A percentile compares a stretch with the other conserved stretches of the same genome.
These are phyloP conservation scores for Disparrhopalites patrizii DNA, from an alignment of 2,888 invertebrate species.

Conservation along the genomic window DNA sequence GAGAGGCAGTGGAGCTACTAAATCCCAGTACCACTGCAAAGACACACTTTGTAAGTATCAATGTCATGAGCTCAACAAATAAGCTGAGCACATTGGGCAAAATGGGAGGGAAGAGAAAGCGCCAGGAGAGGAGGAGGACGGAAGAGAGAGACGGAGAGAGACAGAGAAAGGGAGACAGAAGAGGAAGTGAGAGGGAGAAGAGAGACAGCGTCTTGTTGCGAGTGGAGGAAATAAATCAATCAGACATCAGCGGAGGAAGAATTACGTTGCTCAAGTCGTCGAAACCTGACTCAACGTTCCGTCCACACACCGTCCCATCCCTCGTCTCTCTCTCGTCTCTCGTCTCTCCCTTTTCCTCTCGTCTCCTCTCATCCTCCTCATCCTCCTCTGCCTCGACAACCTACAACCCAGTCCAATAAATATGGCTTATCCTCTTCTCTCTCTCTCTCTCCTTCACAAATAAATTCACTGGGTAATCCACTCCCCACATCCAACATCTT, in stretches of 20 bases:
- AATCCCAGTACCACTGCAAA: too few species aligned
- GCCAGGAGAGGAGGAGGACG: neutral
- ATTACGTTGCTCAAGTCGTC: conserved; percentile 12
- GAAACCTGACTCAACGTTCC: conserved; percentile 7
- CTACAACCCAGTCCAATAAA: conserved; percentile 26
- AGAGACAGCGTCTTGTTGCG: conserved; percentile 14
- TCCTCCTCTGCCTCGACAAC: conserved; percentile 4
- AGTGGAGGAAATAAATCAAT: conserved; percentile 24
- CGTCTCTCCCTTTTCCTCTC: neutral
- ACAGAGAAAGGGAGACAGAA: neutral
- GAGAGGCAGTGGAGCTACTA: too few species aligned
- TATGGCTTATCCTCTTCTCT: conserved; percentile 23
- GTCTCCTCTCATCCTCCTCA: neutral
- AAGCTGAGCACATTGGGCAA: too few species aligned
- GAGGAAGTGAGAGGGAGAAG: neutral
- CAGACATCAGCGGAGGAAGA: conserved; percentile 25
- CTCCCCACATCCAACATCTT: conserved; percentile 21
- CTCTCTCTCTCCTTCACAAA: conserved; percentile 18
- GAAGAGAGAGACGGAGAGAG: neutral
- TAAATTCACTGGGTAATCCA: conserved; percentile 28
- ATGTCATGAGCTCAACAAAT: too few species aligned
- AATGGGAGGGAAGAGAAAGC: neutral
- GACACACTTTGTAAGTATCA: too few species aligned
- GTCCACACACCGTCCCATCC: neutral
- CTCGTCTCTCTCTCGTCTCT: neutral